Percentiles rank a stretch among this genome's conserved stretches.
phyloP scores from a whole-genome alignment of 2,113 vertebrate genomes.

The Girardinichthys multiradiatus region DNA sequence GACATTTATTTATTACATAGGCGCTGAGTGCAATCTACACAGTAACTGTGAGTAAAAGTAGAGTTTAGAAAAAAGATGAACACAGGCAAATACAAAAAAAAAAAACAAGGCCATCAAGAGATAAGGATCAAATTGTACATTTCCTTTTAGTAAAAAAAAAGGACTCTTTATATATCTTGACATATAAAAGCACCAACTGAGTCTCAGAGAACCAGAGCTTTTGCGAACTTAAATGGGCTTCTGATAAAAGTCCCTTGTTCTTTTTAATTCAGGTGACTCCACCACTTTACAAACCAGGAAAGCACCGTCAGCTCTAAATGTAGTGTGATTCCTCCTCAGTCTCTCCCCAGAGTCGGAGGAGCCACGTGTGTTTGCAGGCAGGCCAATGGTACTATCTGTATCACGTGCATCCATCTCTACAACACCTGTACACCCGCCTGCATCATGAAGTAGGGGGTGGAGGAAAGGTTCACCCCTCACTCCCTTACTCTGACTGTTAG shows the following conservation, averaged over 20 bases:
- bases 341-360: conserved; percentile 46
- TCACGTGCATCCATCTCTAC: conserved; percentile 22
- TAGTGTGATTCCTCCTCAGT: conserved; percentile 44
- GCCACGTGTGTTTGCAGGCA: conserved; percentile 27
- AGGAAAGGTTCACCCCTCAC: conserved; percentile 6
- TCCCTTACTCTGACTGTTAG: conserved; percentile 74
- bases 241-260: conserved; percentile 32
- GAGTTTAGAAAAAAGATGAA: neutral
- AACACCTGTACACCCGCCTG: conserved; percentile 48
- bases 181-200: neutral
- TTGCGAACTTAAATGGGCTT: conserved; percentile 36
- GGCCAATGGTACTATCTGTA: conserved; percentile 11
- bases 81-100: neutral
- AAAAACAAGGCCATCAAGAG: conserved; percentile 42
- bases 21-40: too few species aligned
- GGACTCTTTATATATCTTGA: neutral
- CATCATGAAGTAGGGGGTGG: conserved; percentile 3
- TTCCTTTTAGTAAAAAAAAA: neutral
- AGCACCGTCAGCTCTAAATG: conserved; percentile 43
- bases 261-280: neutral
- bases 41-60: too few species aligned
- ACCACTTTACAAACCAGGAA: conserved; percentile 11
- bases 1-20: too few species aligned
- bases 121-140: neutral
- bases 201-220: conserved; percentile 18